Conservation (phyloP, 2,797 vertebrate genomes). For the Crax fasciolata region DNA sequence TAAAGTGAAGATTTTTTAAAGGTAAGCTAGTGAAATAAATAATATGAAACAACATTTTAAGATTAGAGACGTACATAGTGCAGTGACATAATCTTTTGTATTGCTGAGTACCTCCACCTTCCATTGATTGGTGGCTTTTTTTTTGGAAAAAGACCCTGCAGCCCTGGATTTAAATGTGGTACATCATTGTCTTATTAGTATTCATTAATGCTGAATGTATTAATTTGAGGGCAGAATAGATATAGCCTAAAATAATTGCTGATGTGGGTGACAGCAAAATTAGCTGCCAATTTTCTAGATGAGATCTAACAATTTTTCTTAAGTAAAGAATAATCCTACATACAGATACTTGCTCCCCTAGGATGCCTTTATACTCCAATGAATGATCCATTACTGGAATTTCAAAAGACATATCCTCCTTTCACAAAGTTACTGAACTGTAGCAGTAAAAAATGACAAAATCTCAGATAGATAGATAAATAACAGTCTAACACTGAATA, state of each 20-base stretch:
- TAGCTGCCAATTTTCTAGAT: constrained; percentile 1
- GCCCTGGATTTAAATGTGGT: background rate
- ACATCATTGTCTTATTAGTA: background rate
- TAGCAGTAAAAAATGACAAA: constrained; percentile 34
- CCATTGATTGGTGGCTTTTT: background rate
- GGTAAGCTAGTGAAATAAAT: background rate
- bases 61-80: background rate
- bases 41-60: background rate
- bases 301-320: background rate
- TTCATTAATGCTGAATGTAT: background rate
- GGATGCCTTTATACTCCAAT: background rate
- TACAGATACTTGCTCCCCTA: background rate
- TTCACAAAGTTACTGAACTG: constrained; percentile 37
- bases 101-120: background rate
- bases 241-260: background rate
- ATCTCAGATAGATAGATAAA: background rate
- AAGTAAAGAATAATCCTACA: background rate
- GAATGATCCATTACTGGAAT: background rate
- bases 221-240: constrained; percentile 1
- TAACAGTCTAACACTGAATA: background rate
- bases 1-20: background rate
- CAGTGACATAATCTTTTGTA: background rate
- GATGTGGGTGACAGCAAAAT: constrained; percentile 51
- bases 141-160: background rate
- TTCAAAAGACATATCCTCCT: constrained; percentile 38